A percentile compares a stretch with the other conserved stretches of the same genome.
These are phyloP conservation scores for Plodia interpunctella DNA, from an alignment of 1,140 invertebrate species.

Conservation along the genomic window DNA sequence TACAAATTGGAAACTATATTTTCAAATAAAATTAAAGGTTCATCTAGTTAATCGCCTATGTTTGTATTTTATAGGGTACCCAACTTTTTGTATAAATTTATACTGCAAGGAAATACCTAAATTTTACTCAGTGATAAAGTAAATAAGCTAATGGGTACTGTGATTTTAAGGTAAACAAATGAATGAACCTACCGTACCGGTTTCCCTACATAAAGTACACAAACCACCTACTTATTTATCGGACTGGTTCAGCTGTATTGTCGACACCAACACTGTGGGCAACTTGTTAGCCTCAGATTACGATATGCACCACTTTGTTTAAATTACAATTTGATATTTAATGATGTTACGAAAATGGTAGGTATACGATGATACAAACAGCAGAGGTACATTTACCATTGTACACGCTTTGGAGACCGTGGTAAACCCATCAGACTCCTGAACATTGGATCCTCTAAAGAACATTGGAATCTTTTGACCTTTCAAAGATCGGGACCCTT, in stretches of 20 bases:
- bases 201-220: neutral
- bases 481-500: too few relatives aligned
- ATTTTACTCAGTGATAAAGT: neutral
- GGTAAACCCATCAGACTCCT: too few relatives aligned
- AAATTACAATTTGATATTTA: neutral
- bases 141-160: neutral
- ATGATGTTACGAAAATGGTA: neutral
- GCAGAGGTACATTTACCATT: too few relatives aligned
- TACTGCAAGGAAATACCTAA: neutral
- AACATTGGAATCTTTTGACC: too few relatives aligned
- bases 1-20: too few relatives aligned
- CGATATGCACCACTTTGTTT: neutral
- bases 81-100: too few relatives aligned
- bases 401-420: too few relatives aligned
- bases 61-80: too few relatives aligned
- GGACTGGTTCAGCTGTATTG: slow-evolving; percentile 3
- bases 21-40: too few relatives aligned
- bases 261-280: neutral
- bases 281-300: neutral
- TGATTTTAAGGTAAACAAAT: neutral
- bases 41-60: too few relatives aligned
- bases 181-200: neutral
- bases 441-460: too few relatives aligned
- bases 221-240: neutral
- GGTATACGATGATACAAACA: too few relatives aligned